Evolutionary conservation across 2,113 vertebrate species (phyloP), one percentile per base, ranked within the genome.

Genomic region (Callaeas wilsoni): DNA sequence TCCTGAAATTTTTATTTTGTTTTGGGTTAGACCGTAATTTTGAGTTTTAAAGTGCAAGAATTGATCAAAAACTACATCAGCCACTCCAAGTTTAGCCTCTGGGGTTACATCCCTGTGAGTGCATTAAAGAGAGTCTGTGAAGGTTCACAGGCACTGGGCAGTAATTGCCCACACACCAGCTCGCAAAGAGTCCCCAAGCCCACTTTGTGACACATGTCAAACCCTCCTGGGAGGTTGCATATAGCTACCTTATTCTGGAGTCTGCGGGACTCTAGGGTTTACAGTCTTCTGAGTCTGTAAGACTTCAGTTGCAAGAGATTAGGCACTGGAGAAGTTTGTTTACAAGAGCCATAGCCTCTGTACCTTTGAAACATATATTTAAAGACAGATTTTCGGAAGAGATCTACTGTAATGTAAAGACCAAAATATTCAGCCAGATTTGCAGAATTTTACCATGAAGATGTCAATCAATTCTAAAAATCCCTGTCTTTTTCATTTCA

Each of bases 111-210:
- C 6, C 11, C 39, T 25, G 14, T 1, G 2, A 27, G 3, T 10
- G 23, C 62, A 33, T 35, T 75, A 33, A 68, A 12, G 23, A 60
- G 35, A 18, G 9, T 10, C 49, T 1, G 3, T 15, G n/a, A 69
- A 62, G 37, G 46, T 47, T 78, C 42, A n/a, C 16, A 37, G 67
- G 13, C 27, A 10, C 23, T 37, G 21, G 27, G 35, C 74, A 82
- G 20, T 2, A 2, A 39, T 18, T 44, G 64, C 55, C 25, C 12
- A 25, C 4, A 30, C 32, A 22, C 0, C 0, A 22, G 33, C 14
- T 81, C 57, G 39, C 26, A 29, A 26, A 65, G 20, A 8, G 26
- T 20, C 27, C 21, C 50, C 63, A 68, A 49, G 13, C 25, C 6
- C 13, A 6, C 17, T 27, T 21, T 62, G 23, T 21, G 26, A 37